phyloP scores from a whole-genome alignment of 2,888 invertebrate species.

The Elysia crispata region DNA sequence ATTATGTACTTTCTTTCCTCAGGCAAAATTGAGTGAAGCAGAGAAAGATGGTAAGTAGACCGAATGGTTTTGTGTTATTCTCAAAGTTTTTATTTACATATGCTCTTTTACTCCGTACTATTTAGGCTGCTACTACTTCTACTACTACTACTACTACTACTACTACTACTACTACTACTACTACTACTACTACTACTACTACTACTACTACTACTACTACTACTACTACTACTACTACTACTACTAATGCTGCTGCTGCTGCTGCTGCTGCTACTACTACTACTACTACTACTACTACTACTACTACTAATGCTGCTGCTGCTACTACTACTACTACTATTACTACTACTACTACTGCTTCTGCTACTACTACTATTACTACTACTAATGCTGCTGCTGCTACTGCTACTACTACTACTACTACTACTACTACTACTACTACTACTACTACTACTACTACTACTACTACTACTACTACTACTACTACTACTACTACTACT shows the following conservation, averaged over 20 bases:
- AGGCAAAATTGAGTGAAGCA: too few species aligned
- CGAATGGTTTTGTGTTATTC: too few species aligned
- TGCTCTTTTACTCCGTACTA: too few species aligned
- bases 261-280: slow-evolving; percentile 15
- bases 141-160: slow-evolving; percentile 18
- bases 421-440: neutral
- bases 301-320: too few species aligned
- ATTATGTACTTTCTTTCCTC: too few species aligned
- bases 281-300: slow-evolving; percentile 27
- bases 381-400: neutral
- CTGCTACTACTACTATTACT: too few species aligned
- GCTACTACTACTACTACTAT: too few species aligned
- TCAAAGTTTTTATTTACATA: too few species aligned
- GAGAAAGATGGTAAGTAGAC: too few species aligned
- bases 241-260: too few species aligned
- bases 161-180: slow-evolving; percentile 21
- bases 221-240: slow-evolving; percentile 9
- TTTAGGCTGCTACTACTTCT: neutral
- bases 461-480: neutral
- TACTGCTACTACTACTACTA: neutral
- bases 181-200: neutral
- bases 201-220: slow-evolving; percentile 7
- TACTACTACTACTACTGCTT: too few species aligned
- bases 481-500: neutral
- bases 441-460: neutral